Conservation (phyloP, 2,888 invertebrate species). For the Mimachlamys varia region DNA sequence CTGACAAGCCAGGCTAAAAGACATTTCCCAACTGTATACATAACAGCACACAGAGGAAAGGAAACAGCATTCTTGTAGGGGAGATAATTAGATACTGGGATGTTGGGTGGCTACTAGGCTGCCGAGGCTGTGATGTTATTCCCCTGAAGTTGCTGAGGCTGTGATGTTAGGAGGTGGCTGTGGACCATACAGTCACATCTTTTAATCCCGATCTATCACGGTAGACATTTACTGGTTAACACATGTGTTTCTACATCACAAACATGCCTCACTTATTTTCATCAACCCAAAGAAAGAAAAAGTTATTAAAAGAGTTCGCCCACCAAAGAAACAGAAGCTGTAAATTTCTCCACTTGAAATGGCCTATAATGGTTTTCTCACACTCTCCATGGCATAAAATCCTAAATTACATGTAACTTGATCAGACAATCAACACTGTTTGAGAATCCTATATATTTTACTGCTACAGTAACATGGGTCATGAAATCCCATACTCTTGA, state of each 20-base stretch:
- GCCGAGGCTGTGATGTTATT: not conserved
- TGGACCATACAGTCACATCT: not conserved
- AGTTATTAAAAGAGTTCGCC: not conserved
- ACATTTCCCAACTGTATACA: not conserved
- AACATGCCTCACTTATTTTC: not conserved
- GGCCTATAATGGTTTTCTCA: not conserved
- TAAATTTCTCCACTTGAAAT: not conserved
- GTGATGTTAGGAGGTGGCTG: not conserved
- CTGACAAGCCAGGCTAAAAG: not conserved
- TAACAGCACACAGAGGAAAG: not conserved
- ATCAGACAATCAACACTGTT: not conserved
- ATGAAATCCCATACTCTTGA: not conserved
- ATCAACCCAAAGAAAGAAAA: not conserved
- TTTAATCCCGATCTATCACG: not conserved
- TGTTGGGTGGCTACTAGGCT: not conserved
- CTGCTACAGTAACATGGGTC: not conserved
- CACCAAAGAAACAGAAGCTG: not conserved
- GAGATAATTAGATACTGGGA: not conserved
- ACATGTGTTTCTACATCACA: slow-evolving; percentile 12
- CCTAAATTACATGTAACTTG: not conserved
- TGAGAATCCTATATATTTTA: not conserved
- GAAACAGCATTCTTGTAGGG: not conserved
- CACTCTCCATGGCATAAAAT: not conserved
- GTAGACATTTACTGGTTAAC: slow-evolving; percentile 5
- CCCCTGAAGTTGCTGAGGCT: not conserved